Percentiles rank a stretch among this genome's conserved stretches.
Evolutionary conservation across 1,140 invertebrate genomes (phyloP).

Genomic region (Sipha flava): DNA sequence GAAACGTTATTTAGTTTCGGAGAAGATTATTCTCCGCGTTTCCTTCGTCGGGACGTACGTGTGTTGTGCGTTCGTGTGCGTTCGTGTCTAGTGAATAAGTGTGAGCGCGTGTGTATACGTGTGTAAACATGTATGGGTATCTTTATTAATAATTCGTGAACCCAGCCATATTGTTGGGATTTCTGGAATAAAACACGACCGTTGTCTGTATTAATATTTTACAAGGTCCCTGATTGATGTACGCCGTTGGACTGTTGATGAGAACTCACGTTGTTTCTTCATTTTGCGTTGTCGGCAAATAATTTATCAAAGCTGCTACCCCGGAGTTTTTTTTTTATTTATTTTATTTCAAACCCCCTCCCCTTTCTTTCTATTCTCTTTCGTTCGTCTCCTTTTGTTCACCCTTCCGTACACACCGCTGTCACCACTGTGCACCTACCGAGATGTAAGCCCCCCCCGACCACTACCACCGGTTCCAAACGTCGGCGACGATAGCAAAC

Average conservation of each 20-base stretch:
- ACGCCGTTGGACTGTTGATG: conserved; percentile 26
- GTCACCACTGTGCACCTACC: no score
- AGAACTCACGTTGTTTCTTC: conserved; percentile 20
- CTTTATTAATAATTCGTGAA: conserved; percentile 26
- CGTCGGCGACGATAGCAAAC: neutral
- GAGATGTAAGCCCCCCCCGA: no score
- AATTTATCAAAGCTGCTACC: conserved; percentile 11
- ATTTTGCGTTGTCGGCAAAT: conserved; percentile 10
- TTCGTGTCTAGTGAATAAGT: neutral
- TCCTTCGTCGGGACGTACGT: neutral
- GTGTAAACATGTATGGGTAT: neutral
- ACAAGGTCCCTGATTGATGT: conserved; percentile 19
- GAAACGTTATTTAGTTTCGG: conserved; percentile 9
- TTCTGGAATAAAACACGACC: neutral
- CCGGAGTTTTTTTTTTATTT: neutral
- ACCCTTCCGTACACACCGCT: no score
- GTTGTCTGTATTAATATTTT: conserved; percentile 18
- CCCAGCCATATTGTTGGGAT: conserved; percentile 7
- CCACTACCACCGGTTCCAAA: no score
- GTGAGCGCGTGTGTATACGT: neutral
- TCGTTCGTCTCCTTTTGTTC: neutral
- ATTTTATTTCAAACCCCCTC: no score
- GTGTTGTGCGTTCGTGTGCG: no score
- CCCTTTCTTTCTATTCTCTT: neutral
- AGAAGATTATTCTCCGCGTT: neutral